Evolutionary conservation across 2,797 vertebrate species (phyloP).

Genomic region (Podargus strigoides): DNA sequence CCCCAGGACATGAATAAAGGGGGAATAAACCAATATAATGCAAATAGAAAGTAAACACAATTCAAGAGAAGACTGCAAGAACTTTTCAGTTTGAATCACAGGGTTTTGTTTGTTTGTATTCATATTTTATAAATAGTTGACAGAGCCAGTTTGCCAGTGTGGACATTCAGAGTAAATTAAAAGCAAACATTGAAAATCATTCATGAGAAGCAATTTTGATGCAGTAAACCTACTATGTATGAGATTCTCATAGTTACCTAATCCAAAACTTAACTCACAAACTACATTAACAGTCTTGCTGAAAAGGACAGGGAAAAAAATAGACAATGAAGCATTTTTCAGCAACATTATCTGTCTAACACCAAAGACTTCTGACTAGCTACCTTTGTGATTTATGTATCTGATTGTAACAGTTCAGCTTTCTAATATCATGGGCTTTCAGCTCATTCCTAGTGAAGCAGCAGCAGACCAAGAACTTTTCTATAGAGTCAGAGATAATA

Average conservation of each 20-base stretch:
- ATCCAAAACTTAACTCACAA: neutral
- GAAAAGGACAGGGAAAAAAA: neutral
- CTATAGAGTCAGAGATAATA: neutral
- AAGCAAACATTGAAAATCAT: neutral
- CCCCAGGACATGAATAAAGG: neutral
- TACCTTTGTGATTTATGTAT: neutral
- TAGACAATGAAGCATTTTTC: neutral
- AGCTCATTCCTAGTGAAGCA: neutral
- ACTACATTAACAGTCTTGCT: neutral
- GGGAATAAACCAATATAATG: neutral
- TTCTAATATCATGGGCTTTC: slow-evolving; percentile 5
- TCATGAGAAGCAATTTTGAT: neutral
- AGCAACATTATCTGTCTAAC: neutral
- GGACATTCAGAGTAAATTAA: neutral
- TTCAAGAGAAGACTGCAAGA: neutral
- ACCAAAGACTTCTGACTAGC: neutral
- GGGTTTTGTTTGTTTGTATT: neutral
- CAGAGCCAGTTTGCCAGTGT: neutral
- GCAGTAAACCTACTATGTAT: neutral
- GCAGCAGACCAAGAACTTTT: neutral
- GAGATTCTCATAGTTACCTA: neutral
- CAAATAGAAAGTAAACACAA: neutral
- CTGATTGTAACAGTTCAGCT: neutral
- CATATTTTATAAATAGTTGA: slow-evolving; percentile 14
- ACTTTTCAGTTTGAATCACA: neutral